phyloP scores from a whole-genome alignment of 2,113 vertebrate genomes.

The Psittacara wagleri region DNA sequence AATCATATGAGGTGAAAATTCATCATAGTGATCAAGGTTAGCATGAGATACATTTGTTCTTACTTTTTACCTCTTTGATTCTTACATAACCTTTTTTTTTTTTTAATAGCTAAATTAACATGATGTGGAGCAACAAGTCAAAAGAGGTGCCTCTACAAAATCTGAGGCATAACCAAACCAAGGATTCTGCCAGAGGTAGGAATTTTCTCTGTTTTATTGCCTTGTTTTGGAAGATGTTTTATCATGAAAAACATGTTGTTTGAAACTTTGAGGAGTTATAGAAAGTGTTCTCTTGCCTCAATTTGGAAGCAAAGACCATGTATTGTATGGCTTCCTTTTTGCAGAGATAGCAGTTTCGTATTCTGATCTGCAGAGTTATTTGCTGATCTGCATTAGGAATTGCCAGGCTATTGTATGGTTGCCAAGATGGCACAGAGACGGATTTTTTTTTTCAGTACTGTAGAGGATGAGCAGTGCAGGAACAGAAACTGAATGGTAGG shows the following conservation, averaged over 20 bases:
- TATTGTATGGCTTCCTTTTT: not conserved
- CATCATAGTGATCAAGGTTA: not conserved
- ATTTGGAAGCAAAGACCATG: not conserved
- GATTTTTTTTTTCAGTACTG: not conserved
- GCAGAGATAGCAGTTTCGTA: not conserved
- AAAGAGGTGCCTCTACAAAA: slow-evolving; percentile 78
- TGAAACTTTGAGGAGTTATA: not conserved
- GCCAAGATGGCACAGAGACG: slow-evolving; percentile 10
- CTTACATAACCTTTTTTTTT: not conserved
- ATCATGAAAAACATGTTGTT: not conserved
- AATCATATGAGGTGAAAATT: not conserved
- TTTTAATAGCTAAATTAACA: slow-evolving; percentile 78
- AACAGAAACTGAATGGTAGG: not conserved
- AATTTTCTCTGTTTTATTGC: not conserved
- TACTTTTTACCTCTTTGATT: not conserved
- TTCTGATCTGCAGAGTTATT: slow-evolving; percentile 1
- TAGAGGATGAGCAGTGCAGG: not conserved
- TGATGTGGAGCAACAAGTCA: slow-evolving; percentile 84
- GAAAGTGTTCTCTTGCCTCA: not conserved
- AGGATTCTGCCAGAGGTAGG: slow-evolving; percentile 80
- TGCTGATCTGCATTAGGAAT: not conserved
- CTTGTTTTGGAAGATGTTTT: not conserved
- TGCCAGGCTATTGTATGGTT: not conserved
- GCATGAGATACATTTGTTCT: not conserved
- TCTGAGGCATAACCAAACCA: slow-evolving; percentile 67